Base-by-base conservation (phyloP, 2,888 invertebrate genomes). In the Meandrusa payeni region DNA sequence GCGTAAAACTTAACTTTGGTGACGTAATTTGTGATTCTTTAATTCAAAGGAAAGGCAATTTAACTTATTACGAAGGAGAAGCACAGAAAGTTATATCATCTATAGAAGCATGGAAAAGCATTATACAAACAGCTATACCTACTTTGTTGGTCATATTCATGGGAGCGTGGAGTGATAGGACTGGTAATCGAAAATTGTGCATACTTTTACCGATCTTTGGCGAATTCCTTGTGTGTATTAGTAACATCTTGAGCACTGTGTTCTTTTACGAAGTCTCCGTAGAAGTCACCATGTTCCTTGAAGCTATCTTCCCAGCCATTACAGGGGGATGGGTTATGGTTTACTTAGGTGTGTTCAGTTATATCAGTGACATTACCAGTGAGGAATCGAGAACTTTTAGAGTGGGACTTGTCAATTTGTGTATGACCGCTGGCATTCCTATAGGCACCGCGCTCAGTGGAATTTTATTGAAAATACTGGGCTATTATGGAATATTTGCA, bases 151-250 rank as follows among this genome's bases (percentile, higher is more conserved):
- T 91, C 0, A 77, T 90, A 28, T 88, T 91, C 27, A 77, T 91
- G 66, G 91, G 91, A 4, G 89, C 91, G 0, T 91, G 91, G 91
- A 90, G 90, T 51, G 91, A 91, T 50, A 76, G 89, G 33, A 88
- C 89, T 2, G 89, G 89, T 1, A 81, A 89, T 29, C 73, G 91
- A 46, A 91, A 90, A 64, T 57, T 90, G 1, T 90, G 89, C 46
- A 90, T 91, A 50, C 54, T 91, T 0, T 50, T 90, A 10, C 91
- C 91, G 1, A 70, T 91, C 6, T 45, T 82, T 1, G 90, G 90
- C 1, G 90, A 90, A 54, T 67, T 89, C 1, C 41, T 87, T 36
- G 86, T 88, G 1, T 78, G 77, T 41, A 46, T 85, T 0, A 81
- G 86, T 23, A 85, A 90, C 27, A 70, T 90, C 1, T 13, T 90